Evolutionary conservation across 53 echinoderm and acorn worm species (phyloP).

Genomic region (Antedon mediterranea): DNA sequence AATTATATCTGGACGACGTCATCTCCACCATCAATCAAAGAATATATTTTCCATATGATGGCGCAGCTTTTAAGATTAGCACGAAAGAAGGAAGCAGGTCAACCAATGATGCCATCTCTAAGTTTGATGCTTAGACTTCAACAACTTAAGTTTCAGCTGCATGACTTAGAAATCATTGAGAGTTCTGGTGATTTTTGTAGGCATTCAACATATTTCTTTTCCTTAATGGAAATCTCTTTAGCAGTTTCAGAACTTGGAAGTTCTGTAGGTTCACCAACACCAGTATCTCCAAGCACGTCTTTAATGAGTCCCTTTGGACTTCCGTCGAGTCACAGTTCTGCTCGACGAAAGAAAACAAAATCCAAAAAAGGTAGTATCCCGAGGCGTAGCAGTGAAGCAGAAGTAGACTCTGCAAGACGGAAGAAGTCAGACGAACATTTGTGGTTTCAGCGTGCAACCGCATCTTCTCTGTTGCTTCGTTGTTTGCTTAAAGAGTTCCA

Average conservation of each 20-base stretch:
- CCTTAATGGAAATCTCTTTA: slow-evolving; percentile 71
- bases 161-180: slow-evolving; percentile 44
- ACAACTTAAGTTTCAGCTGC: slow-evolving; percentile 40
- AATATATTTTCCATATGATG: slow-evolving; percentile 59
- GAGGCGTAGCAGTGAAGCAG: slow-evolving; percentile 55
- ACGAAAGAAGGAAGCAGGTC: slow-evolving; percentile 44
- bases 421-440: slow-evolving; percentile 67
- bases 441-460: slow-evolving; percentile 70
- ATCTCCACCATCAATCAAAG: slow-evolving; percentile 53
- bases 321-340: slow-evolving; percentile 34
- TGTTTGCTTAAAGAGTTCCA: slow-evolving; percentile 39
- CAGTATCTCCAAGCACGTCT: slow-evolving; percentile 38
- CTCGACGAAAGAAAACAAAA: slow-evolving; percentile 39
- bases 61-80: slow-evolving; percentile 54
- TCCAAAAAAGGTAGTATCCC: slow-evolving; percentile 44
- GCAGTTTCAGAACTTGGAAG: slow-evolving; percentile 48
- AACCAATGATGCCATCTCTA: slow-evolving; percentile 35
- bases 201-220: slow-evolving; percentile 62
- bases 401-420: slow-evolving; percentile 28
- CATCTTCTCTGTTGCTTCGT: slow-evolving; percentile 47
- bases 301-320: neutral
- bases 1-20: slow-evolving; percentile 39
- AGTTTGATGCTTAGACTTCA: slow-evolving; percentile 42
- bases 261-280: slow-evolving; percentile 14
- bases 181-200: slow-evolving; percentile 43